A percentile compares a stretch with the other conserved stretches of the same genome.
These are phyloP conservation scores for Avahi laniger DNA, from an alignment of 2,797 vertebrate species.

Conservation along the genomic window DNA sequence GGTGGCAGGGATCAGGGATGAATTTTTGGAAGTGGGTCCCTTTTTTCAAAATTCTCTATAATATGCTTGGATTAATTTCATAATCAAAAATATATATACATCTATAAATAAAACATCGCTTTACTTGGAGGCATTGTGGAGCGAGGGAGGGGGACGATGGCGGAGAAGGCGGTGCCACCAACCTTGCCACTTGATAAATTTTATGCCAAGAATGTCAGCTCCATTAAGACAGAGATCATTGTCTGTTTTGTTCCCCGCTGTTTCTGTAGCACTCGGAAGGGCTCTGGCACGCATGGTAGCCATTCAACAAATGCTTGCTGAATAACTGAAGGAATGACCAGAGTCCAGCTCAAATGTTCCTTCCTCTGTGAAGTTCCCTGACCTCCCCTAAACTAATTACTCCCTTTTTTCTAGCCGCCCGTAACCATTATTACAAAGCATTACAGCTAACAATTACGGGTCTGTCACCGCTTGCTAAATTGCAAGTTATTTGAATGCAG, in stretches of 20 bases:
- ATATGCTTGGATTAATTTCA: not conserved
- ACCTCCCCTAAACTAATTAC: slow-evolving; percentile 10
- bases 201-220: not conserved
- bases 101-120: not conserved
- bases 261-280: not conserved
- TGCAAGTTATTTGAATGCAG: not conserved
- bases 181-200: not conserved
- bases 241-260: not conserved
- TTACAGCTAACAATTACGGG: not conserved
- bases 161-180: not conserved
- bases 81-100: not conserved
- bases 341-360: not conserved
- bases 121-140: not conserved
- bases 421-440: not conserved
- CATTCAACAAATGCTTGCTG: not conserved
- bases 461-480: slow-evolving; percentile 18
- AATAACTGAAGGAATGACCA: not conserved
- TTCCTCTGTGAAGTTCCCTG: not conserved
- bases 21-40: not conserved
- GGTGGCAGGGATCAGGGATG: too few relatives aligned
- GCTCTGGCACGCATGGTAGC: not conserved
- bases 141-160: fast-evolving
- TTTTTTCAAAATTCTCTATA: not conserved
- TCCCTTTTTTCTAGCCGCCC: not conserved
- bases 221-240: not conserved